These are phyloP conservation scores for Andrena trimmerana DNA, from an alignment of 2,888 invertebrate species.

Conservation along the genomic window DNA sequence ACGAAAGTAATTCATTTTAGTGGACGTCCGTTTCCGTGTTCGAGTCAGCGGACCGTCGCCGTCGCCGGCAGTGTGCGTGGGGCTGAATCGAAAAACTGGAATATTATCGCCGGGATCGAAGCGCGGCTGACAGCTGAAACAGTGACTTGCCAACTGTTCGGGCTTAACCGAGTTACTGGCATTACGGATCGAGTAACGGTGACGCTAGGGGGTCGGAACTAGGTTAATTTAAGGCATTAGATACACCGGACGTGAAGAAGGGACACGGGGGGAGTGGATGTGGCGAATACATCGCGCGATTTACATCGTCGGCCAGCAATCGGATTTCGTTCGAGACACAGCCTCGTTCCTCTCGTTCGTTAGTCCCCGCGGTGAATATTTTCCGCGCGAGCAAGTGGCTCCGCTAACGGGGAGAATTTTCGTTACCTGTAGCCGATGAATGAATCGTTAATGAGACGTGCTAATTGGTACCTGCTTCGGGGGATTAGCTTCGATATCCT, in stretches of 20 bases:
- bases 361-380: conserved; percentile 36
- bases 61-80: conserved; percentile 2
- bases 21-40: conserved; percentile 18
- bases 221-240: conserved; percentile 78
- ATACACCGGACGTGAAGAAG: conserved; percentile 73
- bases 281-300: conserved; percentile 47
- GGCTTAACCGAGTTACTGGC: conserved; percentile 58
- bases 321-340: conserved; percentile 37
- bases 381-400: conserved; percentile 15
- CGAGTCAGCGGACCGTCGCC: conserved; percentile 6
- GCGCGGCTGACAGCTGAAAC: conserved; percentile 37
- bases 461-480: neutral
- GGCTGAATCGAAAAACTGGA: conserved; percentile 33
- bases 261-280: conserved; percentile 42
- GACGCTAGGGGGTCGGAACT: conserved; percentile 69
- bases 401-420: conserved; percentile 16
- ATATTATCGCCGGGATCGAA: conserved; percentile 39
- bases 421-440: neutral
- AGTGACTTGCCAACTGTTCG: conserved; percentile 40
- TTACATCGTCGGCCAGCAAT: conserved; percentile 41
- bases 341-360: conserved; percentile 29
- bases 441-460: conserved; percentile 14
- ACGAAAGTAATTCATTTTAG: conserved; percentile 21
- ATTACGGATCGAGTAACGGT: conserved; percentile 50
- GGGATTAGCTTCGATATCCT: neutral